phyloP scores from a whole-genome alignment of 2,888 invertebrate genomes.

The Herminia tarsipennalis region DNA sequence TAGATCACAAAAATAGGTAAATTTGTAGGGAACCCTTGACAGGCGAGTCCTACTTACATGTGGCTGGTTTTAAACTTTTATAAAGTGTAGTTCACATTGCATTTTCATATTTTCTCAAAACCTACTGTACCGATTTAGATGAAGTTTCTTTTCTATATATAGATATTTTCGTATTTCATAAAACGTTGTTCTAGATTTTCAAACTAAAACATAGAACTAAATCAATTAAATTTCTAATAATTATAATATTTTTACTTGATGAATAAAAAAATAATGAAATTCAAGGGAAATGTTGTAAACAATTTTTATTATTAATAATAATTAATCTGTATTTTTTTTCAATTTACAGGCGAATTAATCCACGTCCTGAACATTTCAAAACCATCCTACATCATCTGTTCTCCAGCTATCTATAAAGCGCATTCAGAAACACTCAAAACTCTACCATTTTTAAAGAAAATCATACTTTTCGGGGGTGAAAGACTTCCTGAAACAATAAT shows the following conservation, averaged over 20 bases:
- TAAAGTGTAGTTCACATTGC: too few species aligned
- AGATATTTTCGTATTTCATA: too few species aligned
- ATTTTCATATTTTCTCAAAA: too few species aligned
- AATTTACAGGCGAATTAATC: slow-evolving; percentile 64
- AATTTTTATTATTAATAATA: not conserved
- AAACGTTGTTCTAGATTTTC: too few species aligned
- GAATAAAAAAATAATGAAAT: too few species aligned
- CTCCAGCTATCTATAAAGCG: slow-evolving; percentile 54
- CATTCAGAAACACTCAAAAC: slow-evolving; percentile 50
- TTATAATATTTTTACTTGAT: too few species aligned
- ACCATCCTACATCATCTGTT: slow-evolving; percentile 64
- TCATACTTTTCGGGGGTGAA: slow-evolving; percentile 61
- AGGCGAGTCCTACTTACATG: too few species aligned
- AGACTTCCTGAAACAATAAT: slow-evolving; percentile 38
- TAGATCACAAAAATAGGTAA: too few species aligned
- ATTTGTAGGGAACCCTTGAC: too few species aligned
- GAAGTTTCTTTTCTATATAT: too few species aligned
- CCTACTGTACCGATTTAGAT: too few species aligned
- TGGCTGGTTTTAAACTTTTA: too few species aligned
- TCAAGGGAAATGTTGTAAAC: not conserved
- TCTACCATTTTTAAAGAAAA: slow-evolving; percentile 47
- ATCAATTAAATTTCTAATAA: not conserved
- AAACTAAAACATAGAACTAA: not conserved
- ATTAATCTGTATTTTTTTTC: not conserved
- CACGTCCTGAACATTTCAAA: slow-evolving; percentile 64